A percentile compares a stretch with the other conserved stretches of the same genome.
phyloP scores from a whole-genome alignment of 2,888 invertebrate genomes.

The Cyclophora albipunctata region DNA sequence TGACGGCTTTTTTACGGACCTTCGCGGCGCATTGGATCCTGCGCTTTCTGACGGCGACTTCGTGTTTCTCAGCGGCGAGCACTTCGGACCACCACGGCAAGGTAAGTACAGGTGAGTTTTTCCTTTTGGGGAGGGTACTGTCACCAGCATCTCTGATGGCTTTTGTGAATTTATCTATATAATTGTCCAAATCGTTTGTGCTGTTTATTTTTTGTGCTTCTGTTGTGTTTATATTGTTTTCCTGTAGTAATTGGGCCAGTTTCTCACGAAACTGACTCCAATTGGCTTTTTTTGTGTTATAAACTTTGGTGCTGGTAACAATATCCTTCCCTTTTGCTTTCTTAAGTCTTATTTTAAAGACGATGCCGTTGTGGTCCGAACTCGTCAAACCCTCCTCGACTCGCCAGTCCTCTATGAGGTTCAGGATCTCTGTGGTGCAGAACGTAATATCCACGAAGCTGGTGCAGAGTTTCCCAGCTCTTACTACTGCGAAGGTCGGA shows the following conservation, averaged over 20 bases:
- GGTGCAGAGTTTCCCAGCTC: background rate
- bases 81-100: conserved; percentile 19
- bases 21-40: conserved; percentile 15
- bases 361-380: background rate
- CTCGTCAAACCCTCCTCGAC: background rate
- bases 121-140: conserved; percentile 1
- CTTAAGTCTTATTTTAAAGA: background rate
- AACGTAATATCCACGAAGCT: background rate
- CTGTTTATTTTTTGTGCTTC: conserved; percentile 3
- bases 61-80: conserved; percentile 9
- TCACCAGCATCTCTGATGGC: conserved; percentile 2
- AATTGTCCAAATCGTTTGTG: conserved; percentile 1
- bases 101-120: background rate
- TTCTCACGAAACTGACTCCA: too few relatives aligned
- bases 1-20: conserved; percentile 8
- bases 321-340: background rate
- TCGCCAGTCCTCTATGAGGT: background rate
- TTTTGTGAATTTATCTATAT: background rate
- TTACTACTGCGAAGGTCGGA: background rate
- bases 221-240: background rate
- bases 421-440: background rate
- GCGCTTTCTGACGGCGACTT: conserved; percentile 8
- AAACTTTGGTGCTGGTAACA: too few relatives aligned
- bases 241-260: background rate
- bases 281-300: too few relatives aligned